phyloP scores from a whole-genome alignment of 2,113 vertebrate genomes.

The Phalacrocorax carbo region DNA sequence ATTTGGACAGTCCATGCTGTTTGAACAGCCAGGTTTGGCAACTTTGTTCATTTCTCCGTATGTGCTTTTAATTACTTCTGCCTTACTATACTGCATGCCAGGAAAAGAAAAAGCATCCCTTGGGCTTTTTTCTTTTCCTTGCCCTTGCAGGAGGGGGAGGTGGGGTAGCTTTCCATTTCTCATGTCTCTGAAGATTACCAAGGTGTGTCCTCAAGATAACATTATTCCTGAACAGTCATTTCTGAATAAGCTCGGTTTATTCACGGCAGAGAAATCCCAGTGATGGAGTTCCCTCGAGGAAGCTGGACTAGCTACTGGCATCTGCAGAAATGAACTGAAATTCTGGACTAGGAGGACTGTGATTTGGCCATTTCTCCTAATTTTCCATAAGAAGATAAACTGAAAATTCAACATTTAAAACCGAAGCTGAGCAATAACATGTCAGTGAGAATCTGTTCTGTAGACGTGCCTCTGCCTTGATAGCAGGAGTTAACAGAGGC shows the following conservation, averaged over 20 bases:
- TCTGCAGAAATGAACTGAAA: background rate
- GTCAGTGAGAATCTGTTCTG: background rate
- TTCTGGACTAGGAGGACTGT: background rate
- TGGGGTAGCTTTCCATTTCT: background rate
- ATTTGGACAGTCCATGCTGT: background rate
- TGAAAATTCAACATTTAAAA: background rate
- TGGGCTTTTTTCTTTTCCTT: background rate
- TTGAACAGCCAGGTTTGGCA: conserved; percentile 9
- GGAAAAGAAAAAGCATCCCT: background rate
- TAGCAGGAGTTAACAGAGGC: background rate
- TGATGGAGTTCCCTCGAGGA: background rate
- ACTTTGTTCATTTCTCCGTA: background rate
- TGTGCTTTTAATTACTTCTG: conserved; percentile 1
- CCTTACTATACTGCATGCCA: background rate
- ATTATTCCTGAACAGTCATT: background rate
- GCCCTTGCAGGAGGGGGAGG: background rate
- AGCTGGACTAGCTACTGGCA: background rate
- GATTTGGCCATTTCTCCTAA: background rate
- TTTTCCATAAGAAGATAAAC: background rate
- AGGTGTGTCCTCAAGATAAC: background rate
- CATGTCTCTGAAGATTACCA: background rate
- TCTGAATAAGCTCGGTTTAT: background rate
- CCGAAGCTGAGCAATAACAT: background rate
- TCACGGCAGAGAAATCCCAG: background rate
- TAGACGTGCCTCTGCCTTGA: background rate